phyloP scores from a whole-genome alignment of 2,888 invertebrate genomes.

The Drosophila differens region DNA sequence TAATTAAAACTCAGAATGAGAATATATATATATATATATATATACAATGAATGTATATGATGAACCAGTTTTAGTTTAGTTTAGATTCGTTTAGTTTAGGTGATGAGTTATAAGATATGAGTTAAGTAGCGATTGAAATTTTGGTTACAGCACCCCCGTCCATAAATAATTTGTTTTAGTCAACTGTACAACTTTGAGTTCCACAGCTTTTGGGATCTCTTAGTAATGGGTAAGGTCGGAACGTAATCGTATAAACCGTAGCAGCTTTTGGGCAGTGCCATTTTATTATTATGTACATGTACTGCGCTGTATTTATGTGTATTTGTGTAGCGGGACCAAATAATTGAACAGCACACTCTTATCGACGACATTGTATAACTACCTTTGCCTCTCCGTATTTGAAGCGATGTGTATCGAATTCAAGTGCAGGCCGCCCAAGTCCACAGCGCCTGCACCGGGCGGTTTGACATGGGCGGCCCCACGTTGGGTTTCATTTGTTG shows the following conservation, averaged over 20 bases:
- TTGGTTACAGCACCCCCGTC: slow-evolving; percentile 55
- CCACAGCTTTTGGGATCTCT: slow-evolving; percentile 45
- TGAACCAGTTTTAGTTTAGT: slow-evolving; percentile 20
- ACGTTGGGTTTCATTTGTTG: slow-evolving; percentile 72
- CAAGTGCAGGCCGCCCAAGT: slow-evolving; percentile 65
- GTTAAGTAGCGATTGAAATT: slow-evolving; percentile 32
- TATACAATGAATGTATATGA: slow-evolving; percentile 1
- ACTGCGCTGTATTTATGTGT: slow-evolving; percentile 41
- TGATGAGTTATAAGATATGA: slow-evolving; percentile 23
- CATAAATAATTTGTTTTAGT: slow-evolving; percentile 63
- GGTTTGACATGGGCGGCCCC: slow-evolving; percentile 53
- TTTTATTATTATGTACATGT: slow-evolving; percentile 39
- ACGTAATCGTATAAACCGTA: slow-evolving; percentile 67
- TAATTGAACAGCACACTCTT: slow-evolving; percentile 49
- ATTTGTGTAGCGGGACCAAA: slow-evolving; percentile 75
- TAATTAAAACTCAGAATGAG: slow-evolving; percentile 37
- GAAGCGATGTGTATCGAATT: slow-evolving; percentile 70
- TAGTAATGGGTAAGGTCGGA: slow-evolving; percentile 63
- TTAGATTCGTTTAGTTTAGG: not conserved
- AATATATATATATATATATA: slow-evolving; percentile 13
- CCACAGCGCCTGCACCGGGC: slow-evolving; percentile 54
- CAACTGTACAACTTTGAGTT: slow-evolving; percentile 72
- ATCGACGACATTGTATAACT: slow-evolving; percentile 61
- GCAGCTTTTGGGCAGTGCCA: slow-evolving; percentile 29
- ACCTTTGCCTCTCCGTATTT: slow-evolving; percentile 81